Evolutionary conservation across 2,113 vertebrate genomes (phyloP), one percentile per base, ranked within the genome.

Genomic region (Pseudorasbora parva): DNA sequence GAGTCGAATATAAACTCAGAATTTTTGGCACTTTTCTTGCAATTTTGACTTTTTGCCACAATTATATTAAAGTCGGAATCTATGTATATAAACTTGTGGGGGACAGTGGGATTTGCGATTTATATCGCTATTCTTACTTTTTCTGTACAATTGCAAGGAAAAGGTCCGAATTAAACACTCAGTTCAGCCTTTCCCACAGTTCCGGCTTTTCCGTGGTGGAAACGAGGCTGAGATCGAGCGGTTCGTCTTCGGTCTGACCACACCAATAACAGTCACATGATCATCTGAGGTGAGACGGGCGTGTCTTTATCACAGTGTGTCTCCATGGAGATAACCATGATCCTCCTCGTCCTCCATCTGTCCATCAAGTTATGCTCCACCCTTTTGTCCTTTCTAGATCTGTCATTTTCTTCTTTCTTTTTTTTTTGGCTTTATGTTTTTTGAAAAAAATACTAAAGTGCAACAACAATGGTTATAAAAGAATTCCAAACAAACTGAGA

Each of bases 401-500:
- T 30, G 72, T 71, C 60, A 83, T 79, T 80, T 30, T 33, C 74
- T 81, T 77, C 19, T 88, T 72, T 85, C 19, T 76, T 84, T 87
- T 84, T 72, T 23, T 81, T 82, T 79, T 84, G 25, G 69, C 73
- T 78, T 51, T 57, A 71, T 88, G 78, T 62, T 86, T 86, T 88
- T 92, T 86, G 84, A 88, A 94, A 93, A n/a, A 86, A 93, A 94
- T 94, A 94, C 93, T 94, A 93, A 94, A 94, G 91, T 94, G 93
- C 94, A 93, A 94, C 92, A 92, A 92, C 89, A 90, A 93, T 90
- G 91, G 90, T 92, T 92, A 90, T 94, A 94, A 83, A 94, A 93
- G 89, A 93, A 92, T 94, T 94, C 93, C 94, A 94, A 94, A 93
- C 93, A 94, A 95, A 94, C 94, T 93, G 92, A 94, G 93, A 95